Percentiles rank a stretch among this genome's conserved stretches.
phyloP scores from a whole-genome alignment of 2,113 vertebrate species.

The Phodopus roborovskii region DNA sequence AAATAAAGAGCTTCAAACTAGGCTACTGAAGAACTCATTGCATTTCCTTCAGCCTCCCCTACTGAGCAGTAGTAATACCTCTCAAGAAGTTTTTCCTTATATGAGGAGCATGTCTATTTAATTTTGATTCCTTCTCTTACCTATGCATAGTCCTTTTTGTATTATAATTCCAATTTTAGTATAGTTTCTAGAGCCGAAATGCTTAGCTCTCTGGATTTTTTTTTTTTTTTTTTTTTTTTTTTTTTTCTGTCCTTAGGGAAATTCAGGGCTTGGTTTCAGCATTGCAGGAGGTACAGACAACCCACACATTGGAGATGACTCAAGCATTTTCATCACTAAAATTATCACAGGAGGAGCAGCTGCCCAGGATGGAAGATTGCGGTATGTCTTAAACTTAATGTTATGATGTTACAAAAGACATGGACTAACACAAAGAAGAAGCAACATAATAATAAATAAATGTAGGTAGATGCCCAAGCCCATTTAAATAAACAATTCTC shows the following conservation, averaged over 20 bases:
- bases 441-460: not conserved
- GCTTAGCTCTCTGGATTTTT: constrained; percentile 19
- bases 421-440: constrained; percentile 18
- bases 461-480: not conserved
- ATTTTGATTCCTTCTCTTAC: constrained; percentile 46
- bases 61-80: not conserved
- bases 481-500: not conserved
- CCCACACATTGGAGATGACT: constrained; percentile 98
- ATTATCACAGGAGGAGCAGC: constrained; percentile 97
- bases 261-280: constrained; percentile 99
- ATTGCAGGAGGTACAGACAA: constrained; percentile 98
- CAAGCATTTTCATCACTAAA: constrained; percentile 99
- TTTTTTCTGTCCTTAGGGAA: constrained; percentile 88
- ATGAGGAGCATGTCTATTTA: not conserved
- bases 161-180: not conserved
- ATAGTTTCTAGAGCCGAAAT: constrained; percentile 13
- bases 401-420: constrained; percentile 26
- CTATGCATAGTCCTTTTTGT: not conserved
- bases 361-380: constrained; percentile 95
- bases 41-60: not conserved
- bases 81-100: constrained; percentile 45
- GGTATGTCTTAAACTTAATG: constrained; percentile 86
- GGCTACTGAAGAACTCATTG: not conserved
- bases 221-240: constrained; percentile 55
- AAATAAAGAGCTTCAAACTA: not conserved